Percentiles rank a stretch among this genome's conserved stretches.
Conservation (phyloP, 2,888 invertebrate species). For the Ariolimax columbianus region DNA sequence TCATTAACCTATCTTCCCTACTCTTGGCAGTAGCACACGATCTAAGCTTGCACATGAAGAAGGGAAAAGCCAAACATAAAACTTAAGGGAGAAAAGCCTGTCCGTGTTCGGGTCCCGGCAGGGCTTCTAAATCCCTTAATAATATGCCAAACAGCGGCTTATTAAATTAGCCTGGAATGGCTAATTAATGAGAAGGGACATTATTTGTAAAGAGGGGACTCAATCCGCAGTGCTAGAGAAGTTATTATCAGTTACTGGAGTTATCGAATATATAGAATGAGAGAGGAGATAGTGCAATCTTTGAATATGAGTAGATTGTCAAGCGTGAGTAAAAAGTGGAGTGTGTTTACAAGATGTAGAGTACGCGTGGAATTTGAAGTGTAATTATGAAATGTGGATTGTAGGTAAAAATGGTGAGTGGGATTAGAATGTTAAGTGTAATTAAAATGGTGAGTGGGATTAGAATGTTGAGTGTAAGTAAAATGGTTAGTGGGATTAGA, state of each 20-base stretch:
- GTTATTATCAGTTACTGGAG: constrained; percentile 25
- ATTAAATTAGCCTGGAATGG: constrained; percentile 66
- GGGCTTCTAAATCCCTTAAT: constrained; percentile 49
- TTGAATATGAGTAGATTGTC: too few relatives aligned
- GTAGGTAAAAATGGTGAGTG: too few relatives aligned
- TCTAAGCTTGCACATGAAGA: neutral
- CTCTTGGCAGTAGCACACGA: neutral
- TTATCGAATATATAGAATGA: constrained; percentile 29
- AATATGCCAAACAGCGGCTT: constrained; percentile 54
- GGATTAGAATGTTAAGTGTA: too few relatives aligned
- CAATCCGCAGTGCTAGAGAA: constrained; percentile 41
- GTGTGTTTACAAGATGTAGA: too few relatives aligned
- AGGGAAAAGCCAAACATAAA: neutral
- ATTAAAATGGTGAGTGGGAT: too few relatives aligned
- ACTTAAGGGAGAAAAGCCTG: constrained; percentile 7
- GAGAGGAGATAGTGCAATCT: too few relatives aligned
- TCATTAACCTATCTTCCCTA: neutral
- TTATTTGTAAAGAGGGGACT: constrained; percentile 56
- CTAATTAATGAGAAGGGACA: constrained; percentile 63
- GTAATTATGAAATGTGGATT: too few relatives aligned
- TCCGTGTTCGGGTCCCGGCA: neutral
- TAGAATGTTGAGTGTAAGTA: too few relatives aligned
- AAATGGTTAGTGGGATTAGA: too few relatives aligned
- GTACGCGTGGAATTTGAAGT: too few relatives aligned
- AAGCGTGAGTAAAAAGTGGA: too few relatives aligned